Evolutionary conservation across 2,797 vertebrate species (phyloP).

Genomic region (Peromyscus nudipes): DNA sequence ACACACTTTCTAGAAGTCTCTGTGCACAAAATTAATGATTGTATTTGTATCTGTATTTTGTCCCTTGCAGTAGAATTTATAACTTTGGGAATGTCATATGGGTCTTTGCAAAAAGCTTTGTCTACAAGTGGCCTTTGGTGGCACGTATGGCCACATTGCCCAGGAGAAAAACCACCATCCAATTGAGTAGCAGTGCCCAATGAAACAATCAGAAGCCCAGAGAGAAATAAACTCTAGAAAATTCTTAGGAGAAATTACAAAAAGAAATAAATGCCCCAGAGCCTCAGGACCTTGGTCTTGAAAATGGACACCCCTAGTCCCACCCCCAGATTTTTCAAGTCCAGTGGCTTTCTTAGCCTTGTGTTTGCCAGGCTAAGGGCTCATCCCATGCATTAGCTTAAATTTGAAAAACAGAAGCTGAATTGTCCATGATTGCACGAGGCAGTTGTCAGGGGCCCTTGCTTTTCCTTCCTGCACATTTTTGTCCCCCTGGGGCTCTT

Average conservation of each 20-base stretch:
- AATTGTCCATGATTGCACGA: neutral
- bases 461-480: neutral
- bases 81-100: neutral
- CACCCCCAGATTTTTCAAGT: neutral
- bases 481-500: neutral
- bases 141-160: fast-evolving
- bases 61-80: neutral
- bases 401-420: conserved; percentile 25
- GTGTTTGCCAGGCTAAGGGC: neutral
- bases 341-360: neutral
- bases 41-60: neutral
- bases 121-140: neutral
- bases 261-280: neutral
- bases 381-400: neutral
- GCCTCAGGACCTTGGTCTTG: neutral
- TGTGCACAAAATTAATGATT: neutral
- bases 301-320: neutral
- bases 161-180: neutral
- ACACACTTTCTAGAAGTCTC: neutral
- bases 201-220: neutral
- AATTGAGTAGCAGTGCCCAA: neutral
- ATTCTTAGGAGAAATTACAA: conserved; percentile 3
- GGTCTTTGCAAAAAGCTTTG: neutral
- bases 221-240: conserved; percentile 45
- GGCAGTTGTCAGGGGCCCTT: neutral